Base-by-base conservation (phyloP, 2,888 invertebrate genomes). In the Notocelia uddmanniana region DNA sequence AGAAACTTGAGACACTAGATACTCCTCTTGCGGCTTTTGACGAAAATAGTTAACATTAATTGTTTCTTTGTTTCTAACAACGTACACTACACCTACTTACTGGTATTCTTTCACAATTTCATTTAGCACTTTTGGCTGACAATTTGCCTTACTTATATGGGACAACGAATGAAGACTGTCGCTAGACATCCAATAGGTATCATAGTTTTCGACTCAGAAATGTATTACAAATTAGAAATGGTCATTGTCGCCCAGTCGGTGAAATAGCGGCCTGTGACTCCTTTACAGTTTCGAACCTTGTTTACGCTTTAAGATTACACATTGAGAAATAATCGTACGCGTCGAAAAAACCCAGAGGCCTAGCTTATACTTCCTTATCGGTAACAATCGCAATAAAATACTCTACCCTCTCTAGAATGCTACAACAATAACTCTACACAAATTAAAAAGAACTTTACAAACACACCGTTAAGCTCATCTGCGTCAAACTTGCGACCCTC, bases 11-110 rank as follows among this genome's bases (percentile, higher is more conserved):
- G 81, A 78, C 3, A 92, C 76, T 18, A 93, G 79, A 71, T 90
- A 89, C 34, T 90, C 89, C 75, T 93, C 93, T 85, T 92, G 92
- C 1, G 85, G 80, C 91, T 91, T 48, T 31, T 13, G 37, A 52
- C 11, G 13, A 37, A 5, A 31, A 21, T 21, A 13, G 11, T 21
- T 6, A 11, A n/a, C 1, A 15, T 59, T 41, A 37, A 8, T 26
- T n/a, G 15, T 55, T 34, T 37, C 21, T 58, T 26, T 8, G 15
- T 55, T 34, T 37, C 21, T 58, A 58, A 37, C 9, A 26, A 55
- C 18, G 31, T 31, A 31, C 31, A n/a, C 8, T 31, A 31, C 41
- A 21, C 13, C 50, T 41, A 26, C 55, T 26, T 3, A 26, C 26
- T 26, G 2, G 8, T 6, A n/a, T n/a, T 37, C 3, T 37, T 37